Conservation (phyloP, 1,140 invertebrate species). For the Trichomalopsis sarcophagae region DNA sequence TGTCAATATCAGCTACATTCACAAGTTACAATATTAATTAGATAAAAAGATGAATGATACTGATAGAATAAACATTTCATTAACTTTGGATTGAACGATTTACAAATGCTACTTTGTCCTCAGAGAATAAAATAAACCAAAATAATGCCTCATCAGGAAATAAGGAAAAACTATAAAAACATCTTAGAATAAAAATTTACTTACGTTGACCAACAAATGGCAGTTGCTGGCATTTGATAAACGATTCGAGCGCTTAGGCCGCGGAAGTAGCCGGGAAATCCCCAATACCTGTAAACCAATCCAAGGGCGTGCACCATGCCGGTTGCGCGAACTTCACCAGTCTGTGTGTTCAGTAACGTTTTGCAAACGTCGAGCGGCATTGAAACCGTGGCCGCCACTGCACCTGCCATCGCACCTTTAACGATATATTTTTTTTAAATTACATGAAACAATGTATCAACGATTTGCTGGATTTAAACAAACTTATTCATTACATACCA, state of each 20-base stretch:
- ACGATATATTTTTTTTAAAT: constrained; percentile 13
- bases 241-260: constrained; percentile 92
- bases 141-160: background rate
- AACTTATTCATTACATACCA: constrained; percentile 58
- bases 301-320: constrained; percentile 84
- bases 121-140: too few species aligned
- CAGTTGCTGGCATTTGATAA: constrained; percentile 98
- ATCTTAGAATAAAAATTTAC: constrained; percentile 70
- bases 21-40: background rate
- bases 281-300: constrained; percentile 82
- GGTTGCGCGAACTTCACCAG: constrained; percentile 78
- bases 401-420: constrained; percentile 91
- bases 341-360: constrained; percentile 97
- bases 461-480: background rate
- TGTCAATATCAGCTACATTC: background rate
- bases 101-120: too few species aligned
- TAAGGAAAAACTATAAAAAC: background rate
- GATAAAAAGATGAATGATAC: too few species aligned
- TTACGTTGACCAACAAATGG: constrained; percentile 98
- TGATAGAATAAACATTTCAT: too few species aligned
- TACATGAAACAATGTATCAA: background rate
- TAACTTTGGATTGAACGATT: too few species aligned
- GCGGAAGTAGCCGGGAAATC: constrained; percentile 87
- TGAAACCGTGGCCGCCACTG: constrained; percentile 93
- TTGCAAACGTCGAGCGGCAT: constrained; percentile 99